Base-by-base conservation (phyloP, 2,113 vertebrate genomes). In the Cheirogaleus medius region DNA sequence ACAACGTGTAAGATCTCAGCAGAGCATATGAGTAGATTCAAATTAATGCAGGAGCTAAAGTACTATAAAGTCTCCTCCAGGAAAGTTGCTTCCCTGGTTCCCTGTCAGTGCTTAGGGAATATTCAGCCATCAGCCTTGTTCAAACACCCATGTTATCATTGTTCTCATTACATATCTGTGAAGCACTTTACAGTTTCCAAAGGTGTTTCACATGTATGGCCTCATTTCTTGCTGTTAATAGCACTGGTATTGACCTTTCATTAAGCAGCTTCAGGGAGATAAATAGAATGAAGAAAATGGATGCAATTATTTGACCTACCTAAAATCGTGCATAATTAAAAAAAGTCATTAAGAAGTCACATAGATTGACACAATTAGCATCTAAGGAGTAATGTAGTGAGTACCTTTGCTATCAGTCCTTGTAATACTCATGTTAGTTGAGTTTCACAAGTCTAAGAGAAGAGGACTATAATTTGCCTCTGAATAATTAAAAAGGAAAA, bases 1-100 rank as follows among this genome's bases (percentile, higher is more conserved):
- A 82, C 44, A 76, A 14, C 15, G 27, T 69, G 56, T 52, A 84
- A 85, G 73, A 81, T 82, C 66, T 89, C 94, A 91, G 66, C 68
- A 96, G 58, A 89, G 85, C 74, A 73, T 54, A 90, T 63, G 85
- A 96, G 74, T n/a, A 91, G 58, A 97, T 94, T 95, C 88, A 95
- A 89, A 94, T 83, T 58, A 97, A 90, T 68, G 69, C 77, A 93
- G 81, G 78, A 91, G 77, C 39, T 90, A 32, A 76, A 17, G 54
- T 18, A 69, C 49, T 58, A 60, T 21, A 84, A 80, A 85, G 37
- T 58, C 20, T 78, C 68, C 88, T 87, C 37, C 18, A 76, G 87
- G 37, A 76, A 80, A 90, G n/a, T 34, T 44, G 66, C 21, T 71
- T 63, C 64, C 29, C 23, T 17, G n/a, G 37, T 69, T 49, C 9